phyloP scores from a whole-genome alignment of 2,888 invertebrate genomes.

The Hofmannophila pseudospretella region DNA sequence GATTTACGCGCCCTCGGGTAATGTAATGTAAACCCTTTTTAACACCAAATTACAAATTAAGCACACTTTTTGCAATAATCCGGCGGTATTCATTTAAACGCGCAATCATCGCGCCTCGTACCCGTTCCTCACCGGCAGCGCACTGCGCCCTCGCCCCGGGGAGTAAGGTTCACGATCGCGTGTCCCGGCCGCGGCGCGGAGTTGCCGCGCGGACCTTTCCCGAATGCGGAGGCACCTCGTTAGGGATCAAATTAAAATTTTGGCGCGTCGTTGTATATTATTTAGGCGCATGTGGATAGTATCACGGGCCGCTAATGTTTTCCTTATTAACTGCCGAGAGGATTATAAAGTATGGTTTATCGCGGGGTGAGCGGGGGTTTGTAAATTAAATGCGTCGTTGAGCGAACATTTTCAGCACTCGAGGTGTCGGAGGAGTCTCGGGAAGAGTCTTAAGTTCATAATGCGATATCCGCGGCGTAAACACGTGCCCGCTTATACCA shows the following conservation, averaged over 20 bases:
- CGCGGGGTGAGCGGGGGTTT: too few relatives aligned
- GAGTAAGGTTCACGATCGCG: background rate
- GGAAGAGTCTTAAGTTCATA: too few relatives aligned
- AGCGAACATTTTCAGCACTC: too few relatives aligned
- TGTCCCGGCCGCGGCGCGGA: background rate
- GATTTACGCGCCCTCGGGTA: constrained; percentile 1
- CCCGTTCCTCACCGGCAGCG: background rate
- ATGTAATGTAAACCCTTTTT: constrained; percentile 12
- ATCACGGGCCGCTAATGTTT: constrained; percentile 1
- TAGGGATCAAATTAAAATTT: constrained; percentile 14
- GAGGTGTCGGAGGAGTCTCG: too few relatives aligned
- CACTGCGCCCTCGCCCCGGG: background rate
- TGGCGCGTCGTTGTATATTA: background rate
- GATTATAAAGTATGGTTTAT: background rate
- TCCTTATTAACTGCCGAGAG: constrained; percentile 1
- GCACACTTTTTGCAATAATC: constrained; percentile 18
- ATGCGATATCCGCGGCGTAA: too few relatives aligned
- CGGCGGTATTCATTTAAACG: constrained; percentile 11
- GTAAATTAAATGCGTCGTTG: too few relatives aligned
- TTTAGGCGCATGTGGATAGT: background rate
- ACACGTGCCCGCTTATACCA: too few relatives aligned
- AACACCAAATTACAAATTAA: constrained; percentile 18
- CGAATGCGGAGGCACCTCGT: constrained; percentile 11
- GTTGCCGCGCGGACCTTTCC: constrained; percentile 1
- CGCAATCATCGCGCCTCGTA: constrained; percentile 11